A percentile compares a stretch with the other conserved stretches of the same genome.
These are phyloP conservation scores for Eulithis prunata DNA, from an alignment of 2,888 invertebrate species.

Conservation along the genomic window DNA sequence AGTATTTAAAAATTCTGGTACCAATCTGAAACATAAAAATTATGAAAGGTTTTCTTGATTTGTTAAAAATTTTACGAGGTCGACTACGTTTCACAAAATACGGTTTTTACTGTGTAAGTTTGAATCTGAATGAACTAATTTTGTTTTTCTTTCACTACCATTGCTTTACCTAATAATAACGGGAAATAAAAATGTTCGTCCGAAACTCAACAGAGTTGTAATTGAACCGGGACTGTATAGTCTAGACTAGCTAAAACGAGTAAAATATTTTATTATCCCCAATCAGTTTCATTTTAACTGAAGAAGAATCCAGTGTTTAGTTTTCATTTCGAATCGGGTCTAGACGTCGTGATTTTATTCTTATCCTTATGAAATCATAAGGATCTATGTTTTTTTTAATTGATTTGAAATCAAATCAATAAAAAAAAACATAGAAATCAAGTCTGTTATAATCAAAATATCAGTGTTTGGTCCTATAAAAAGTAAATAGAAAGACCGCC, in stretches of 20 bases:
- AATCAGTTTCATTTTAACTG: conserved; percentile 1
- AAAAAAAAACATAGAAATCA: too few relatives aligned
- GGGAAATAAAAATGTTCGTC: too few relatives aligned
- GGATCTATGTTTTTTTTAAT: too few relatives aligned
- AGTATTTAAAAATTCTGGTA: conserved; percentile 49
- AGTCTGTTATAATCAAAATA: too few relatives aligned
- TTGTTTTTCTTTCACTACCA: neutral
- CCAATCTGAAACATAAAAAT: conserved; percentile 77
- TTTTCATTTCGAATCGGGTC: conserved; percentile 1
- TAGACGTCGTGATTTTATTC: neutral
- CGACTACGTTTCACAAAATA: conserved; percentile 50
- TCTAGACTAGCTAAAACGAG: conserved; percentile 3
- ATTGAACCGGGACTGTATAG: neutral
- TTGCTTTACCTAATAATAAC: neutral
- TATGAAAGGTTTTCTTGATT: conserved; percentile 59
- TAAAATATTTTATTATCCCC: neutral
- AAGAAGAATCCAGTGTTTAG: neutral
- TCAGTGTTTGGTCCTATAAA: too few relatives aligned
- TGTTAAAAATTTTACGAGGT: conserved; percentile 38
- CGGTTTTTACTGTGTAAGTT: conserved; percentile 20
- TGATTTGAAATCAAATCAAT: neutral
- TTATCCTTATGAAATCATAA: too few relatives aligned
- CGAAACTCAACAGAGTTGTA: neutral
- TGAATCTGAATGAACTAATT: conserved; percentile 11
- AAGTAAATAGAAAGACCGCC: too few relatives aligned